A percentile compares a stretch with the other conserved stretches of the same genome.
Conservation (phyloP, 2,113 vertebrate genomes). For the Stegostoma tigrinum region DNA sequence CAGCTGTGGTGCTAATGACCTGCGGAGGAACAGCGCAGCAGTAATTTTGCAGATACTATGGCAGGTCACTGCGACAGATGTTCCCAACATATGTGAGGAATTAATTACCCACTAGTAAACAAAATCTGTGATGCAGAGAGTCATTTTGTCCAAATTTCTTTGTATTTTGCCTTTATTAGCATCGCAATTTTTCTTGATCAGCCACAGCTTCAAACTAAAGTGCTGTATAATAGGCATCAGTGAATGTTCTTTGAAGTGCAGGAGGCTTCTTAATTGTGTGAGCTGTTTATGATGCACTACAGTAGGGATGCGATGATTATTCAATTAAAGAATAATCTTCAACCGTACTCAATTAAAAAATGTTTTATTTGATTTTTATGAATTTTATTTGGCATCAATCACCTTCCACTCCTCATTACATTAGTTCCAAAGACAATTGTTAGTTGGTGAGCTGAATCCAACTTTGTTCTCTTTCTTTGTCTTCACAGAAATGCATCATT, state of each 20-base stretch:
- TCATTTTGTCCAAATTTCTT: slow-evolving; percentile 97
- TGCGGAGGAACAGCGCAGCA: slow-evolving; percentile 79
- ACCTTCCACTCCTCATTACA: slow-evolving; percentile 33
- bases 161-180: slow-evolving; percentile 79
- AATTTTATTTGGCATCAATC: slow-evolving; percentile 37
- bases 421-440: slow-evolving; percentile 36
- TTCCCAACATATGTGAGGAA: slow-evolving; percentile 99
- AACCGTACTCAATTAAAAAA: slow-evolving; percentile 37
- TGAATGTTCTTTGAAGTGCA: slow-evolving; percentile 51
- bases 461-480: slow-evolving; percentile 30
- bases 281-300: slow-evolving; percentile 59
- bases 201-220: slow-evolving; percentile 66
- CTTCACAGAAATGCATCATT: not conserved
- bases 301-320: slow-evolving; percentile 63
- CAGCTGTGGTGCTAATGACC: slow-evolving; percentile 80
- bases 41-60: slow-evolving; percentile 81
- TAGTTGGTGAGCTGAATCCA: slow-evolving; percentile 3
- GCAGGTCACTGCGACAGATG: slow-evolving; percentile 98
- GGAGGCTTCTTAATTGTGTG: slow-evolving; percentile 52
- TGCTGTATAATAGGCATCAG: slow-evolving; percentile 60
- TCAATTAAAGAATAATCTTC: slow-evolving; percentile 63
- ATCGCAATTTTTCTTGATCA: slow-evolving; percentile 97
- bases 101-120: slow-evolving; percentile 99
- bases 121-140: slow-evolving; percentile 90
- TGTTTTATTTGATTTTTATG: slow-evolving; percentile 34